Base-by-base conservation (phyloP, 2,113 vertebrate genomes). In the Hippocampus mohnikei region DNA sequence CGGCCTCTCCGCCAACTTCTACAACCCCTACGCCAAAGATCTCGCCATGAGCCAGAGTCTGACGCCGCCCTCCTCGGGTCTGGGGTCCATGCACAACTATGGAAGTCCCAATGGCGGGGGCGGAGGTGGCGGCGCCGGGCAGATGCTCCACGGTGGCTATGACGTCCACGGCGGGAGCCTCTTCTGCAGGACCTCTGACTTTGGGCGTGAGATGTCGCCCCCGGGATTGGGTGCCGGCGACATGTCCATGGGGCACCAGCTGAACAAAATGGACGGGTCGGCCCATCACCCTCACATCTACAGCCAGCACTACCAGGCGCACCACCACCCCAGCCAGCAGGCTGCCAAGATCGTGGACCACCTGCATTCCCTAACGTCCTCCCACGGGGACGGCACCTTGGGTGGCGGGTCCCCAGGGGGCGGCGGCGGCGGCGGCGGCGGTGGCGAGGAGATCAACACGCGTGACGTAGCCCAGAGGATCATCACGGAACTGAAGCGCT, bases 381-480 rank as follows among this genome's bases (percentile, higher is more conserved):
- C 94, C 55, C 95, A 95, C 74, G 88, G 92, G 58, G 94, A 93
- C 37, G 91, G 93, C 2, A 91, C 93, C 44, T 92, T 94, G 87
- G 81, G 91, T 88, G 21, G 87, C 92, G 37, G 91, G 90, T 15
- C 91, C 92, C 3, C 95, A 95, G 66, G 89, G 93, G 67, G 92
- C 10, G 94, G 94, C 10, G 94, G 94, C 4, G 66, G 89, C 92
- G 67, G 92, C 11, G 94, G 94, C 3, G 52, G 80, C 1, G 77
- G 81, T 2, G 82, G 88, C 5, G 96, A 98, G 90, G 97, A 98
- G 84, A 98, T 98, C 91, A 96, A 98, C 95, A 98, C 97, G 75
- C 97, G 97, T 82, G 97, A 98, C 87, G 97, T 98, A 89, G 96
- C 97, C 41, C 97, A 98, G 90, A 69, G 97, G 81, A 98, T 98